These are phyloP conservation scores for Stigmatopora nigra DNA, from an alignment of 2,113 vertebrate genomes.

Conservation along the genomic window DNA sequence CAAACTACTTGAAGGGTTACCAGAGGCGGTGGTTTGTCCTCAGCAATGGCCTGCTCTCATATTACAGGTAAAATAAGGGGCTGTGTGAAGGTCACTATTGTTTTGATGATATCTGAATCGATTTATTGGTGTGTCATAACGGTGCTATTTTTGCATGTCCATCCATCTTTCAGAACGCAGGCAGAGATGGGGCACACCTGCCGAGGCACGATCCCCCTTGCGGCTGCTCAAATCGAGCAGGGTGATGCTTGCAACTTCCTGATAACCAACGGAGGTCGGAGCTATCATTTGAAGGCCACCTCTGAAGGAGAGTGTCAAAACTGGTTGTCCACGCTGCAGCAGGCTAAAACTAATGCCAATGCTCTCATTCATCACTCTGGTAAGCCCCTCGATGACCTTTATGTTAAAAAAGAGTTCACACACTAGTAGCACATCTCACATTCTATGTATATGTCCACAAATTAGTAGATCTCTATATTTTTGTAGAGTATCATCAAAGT, in stretches of 20 bases:
- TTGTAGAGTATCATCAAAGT: too few species aligned
- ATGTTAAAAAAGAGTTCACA: too few species aligned
- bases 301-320: conserved; percentile 86
- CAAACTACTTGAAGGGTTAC: conserved; percentile 92
- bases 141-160: not conserved
- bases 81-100: conserved; percentile 1
- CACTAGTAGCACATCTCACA: too few species aligned
- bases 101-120: too few species aligned
- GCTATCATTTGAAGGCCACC: conserved; percentile 87
- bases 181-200: conserved; percentile 96
- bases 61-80: conserved; percentile 76
- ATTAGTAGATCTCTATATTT: too few species aligned
- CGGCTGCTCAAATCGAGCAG: conserved; percentile 79
- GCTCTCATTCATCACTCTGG: conserved; percentile 85
- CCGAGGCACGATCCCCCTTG: conserved; percentile 86
- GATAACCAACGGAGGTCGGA: conserved; percentile 82
- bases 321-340: conserved; percentile 86
- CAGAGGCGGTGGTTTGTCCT: conserved; percentile 94
- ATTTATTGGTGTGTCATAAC: too few species aligned
- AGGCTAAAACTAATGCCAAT: conserved; percentile 83
- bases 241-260: conserved; percentile 88
- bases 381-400: conserved; percentile 33
- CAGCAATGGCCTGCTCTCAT: conserved; percentile 88
- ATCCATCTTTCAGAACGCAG: conserved; percentile 76
- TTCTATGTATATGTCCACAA: too few species aligned